Evolutionary conservation across 2,113 vertebrate species (phyloP).

Genomic region (Brachyhypopomus occidentalis): DNA sequence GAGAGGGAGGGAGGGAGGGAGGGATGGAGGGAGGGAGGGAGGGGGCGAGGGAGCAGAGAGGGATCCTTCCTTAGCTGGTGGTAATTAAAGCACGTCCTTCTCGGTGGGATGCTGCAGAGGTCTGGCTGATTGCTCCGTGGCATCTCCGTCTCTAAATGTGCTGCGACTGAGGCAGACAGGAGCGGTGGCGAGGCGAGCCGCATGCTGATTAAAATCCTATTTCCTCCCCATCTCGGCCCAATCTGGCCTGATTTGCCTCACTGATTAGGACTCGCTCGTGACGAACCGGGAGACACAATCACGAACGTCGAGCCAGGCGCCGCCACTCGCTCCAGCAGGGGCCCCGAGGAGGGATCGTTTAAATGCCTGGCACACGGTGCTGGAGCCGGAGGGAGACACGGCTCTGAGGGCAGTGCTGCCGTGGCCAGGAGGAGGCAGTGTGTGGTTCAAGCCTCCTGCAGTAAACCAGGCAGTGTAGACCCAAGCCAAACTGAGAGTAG

Average conservation of each 20-base stretch:
- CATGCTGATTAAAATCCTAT: constrained; percentile 59
- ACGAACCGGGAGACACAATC: constrained; percentile 46
- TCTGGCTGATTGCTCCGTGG: constrained; percentile 57
- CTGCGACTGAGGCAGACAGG: constrained; percentile 49
- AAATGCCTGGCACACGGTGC: background rate
- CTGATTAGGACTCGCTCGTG: constrained; percentile 53
- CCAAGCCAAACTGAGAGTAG: background rate
- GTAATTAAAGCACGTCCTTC: constrained; percentile 58
- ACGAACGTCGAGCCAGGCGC: constrained; percentile 24
- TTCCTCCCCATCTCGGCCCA: constrained; percentile 50
- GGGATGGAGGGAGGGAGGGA: background rate
- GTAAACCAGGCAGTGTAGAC: background rate
- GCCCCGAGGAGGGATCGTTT: background rate
- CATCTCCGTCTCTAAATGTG: constrained; percentile 49
- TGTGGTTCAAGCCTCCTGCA: background rate
- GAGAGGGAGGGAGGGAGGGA: constrained; percentile 2
- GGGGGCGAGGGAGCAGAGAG: constrained; percentile 19
- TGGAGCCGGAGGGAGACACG: background rate
- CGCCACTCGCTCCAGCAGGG: constrained; percentile 27
- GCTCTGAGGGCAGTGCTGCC: background rate
- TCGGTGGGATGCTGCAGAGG: constrained; percentile 54
- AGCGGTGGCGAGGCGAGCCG: constrained; percentile 31
- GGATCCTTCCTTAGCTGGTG: constrained; percentile 47
- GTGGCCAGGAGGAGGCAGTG: background rate
- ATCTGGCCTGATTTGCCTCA: constrained; percentile 51